Conservation (phyloP, 2,113 vertebrate genomes). For the Charina bottae region DNA sequence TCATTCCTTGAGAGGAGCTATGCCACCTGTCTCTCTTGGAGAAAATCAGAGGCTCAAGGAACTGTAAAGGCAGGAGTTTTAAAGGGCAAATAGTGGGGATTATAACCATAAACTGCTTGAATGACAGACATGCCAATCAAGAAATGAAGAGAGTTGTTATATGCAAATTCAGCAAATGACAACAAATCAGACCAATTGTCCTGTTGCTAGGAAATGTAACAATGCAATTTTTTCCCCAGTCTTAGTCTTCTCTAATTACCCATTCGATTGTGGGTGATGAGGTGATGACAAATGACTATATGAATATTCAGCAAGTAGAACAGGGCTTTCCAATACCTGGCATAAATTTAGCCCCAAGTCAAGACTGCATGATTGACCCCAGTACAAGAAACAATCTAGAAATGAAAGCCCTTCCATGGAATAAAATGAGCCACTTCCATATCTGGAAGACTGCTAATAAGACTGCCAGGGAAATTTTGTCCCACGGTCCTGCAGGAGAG, state of each 20-base stretch:
- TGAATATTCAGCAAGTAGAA: not conserved
- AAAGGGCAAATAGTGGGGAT: slow-evolving; percentile 1
- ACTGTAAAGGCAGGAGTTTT: not conserved
- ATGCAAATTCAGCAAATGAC: not conserved
- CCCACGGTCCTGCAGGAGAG: not conserved
- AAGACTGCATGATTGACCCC: not conserved
- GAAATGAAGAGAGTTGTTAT: not conserved
- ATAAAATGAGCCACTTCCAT: not conserved
- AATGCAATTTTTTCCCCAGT: not conserved
- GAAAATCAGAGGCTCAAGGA: not conserved
- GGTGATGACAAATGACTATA: not conserved
- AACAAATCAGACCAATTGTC: not conserved
- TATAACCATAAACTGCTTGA: not conserved
- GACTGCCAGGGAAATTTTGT: not conserved
- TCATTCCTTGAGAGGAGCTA: not conserved
- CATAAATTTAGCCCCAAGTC: not conserved
- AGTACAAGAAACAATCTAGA: not conserved
- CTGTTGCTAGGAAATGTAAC: not conserved
- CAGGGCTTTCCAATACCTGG: not conserved
- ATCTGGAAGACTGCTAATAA: not conserved
- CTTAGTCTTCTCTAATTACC: not conserved
- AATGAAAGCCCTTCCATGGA: not conserved
- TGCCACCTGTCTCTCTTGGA: not conserved
- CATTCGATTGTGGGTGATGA: not conserved
- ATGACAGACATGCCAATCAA: not conserved